Conservation (phyloP, 2,113 vertebrate genomes). For the Cervus canadensis region DNA sequence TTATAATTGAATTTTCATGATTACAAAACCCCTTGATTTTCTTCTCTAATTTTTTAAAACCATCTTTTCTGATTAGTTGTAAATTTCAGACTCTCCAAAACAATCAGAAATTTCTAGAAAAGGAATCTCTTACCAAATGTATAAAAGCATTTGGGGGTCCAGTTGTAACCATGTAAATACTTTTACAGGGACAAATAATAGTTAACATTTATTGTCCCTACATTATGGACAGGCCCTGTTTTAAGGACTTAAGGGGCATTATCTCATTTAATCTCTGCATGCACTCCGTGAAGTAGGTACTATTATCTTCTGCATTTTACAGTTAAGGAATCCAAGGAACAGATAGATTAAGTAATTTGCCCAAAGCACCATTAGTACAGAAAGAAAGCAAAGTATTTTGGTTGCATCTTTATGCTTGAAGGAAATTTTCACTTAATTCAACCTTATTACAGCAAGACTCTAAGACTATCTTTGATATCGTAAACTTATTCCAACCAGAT, state of each 20-base stretch:
- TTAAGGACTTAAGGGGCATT: neutral
- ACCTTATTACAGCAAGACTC: constrained; percentile 22
- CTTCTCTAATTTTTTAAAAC: constrained; percentile 13
- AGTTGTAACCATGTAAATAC: neutral
- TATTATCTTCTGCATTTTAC: constrained; percentile 2
- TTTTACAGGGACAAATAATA: constrained; percentile 2
- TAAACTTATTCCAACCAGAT: neutral
- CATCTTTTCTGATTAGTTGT: neutral
- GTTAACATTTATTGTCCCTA: neutral
- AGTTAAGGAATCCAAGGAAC: neutral
- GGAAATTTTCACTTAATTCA: constrained; percentile 47
- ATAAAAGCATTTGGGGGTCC: neutral
- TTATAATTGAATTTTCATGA: constrained; percentile 23
- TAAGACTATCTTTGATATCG: constrained; percentile 31
- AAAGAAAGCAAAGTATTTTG: constrained; percentile 14
- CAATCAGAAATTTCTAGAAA: constrained; percentile 39
- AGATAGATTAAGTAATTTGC: neutral
- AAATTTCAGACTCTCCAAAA: neutral
- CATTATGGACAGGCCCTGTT: neutral
- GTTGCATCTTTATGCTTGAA: constrained; percentile 26
- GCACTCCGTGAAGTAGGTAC: neutral
- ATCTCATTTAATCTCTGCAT: constrained; percentile 21
- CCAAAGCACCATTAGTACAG: neutral
- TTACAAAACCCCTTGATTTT: constrained; percentile 15
- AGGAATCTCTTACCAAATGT: neutral